These are phyloP conservation scores for Podarcis muralis DNA, from an alignment of 2,113 vertebrate species.

Conservation along the genomic window DNA sequence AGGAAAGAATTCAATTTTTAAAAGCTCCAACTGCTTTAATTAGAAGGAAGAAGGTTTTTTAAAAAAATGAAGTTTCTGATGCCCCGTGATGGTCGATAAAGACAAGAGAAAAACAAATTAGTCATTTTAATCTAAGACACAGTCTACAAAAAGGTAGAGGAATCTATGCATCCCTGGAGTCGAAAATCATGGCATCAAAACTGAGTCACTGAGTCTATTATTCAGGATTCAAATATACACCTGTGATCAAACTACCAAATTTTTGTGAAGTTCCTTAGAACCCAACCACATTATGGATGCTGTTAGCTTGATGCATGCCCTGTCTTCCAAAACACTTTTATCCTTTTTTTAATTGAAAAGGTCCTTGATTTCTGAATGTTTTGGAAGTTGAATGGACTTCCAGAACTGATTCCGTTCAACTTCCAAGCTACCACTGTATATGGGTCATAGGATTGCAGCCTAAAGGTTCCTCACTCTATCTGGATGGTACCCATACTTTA, in stretches of 20 bases:
- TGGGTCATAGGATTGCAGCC: too few relatives aligned
- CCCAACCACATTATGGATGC: neutral
- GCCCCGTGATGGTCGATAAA: neutral
- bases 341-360: neutral
- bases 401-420: too few relatives aligned
- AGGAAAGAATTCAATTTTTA: neutral
- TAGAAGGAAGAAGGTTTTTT: neutral
- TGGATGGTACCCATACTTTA: neutral
- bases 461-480: neutral
- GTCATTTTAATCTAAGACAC: neutral
- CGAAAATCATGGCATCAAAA: neutral
- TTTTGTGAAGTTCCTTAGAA: neutral
- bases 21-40: neutral
- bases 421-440: too few relatives aligned
- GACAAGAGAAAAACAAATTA: neutral
- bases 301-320: neutral
- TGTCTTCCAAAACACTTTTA: neutral
- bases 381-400: too few relatives aligned
- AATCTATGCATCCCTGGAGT: neutral
- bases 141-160: neutral
- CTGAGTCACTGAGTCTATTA: neutral
- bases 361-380: neutral
- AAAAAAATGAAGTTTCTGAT: neutral
- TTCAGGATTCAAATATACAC: neutral
- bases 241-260: neutral